Percentiles rank a stretch among this genome's conserved stretches.
Evolutionary conservation across 30 jellyfish, hydroid and myxozoan genomes (phyloP).

Genomic region (Hydractinia echinata): DNA sequence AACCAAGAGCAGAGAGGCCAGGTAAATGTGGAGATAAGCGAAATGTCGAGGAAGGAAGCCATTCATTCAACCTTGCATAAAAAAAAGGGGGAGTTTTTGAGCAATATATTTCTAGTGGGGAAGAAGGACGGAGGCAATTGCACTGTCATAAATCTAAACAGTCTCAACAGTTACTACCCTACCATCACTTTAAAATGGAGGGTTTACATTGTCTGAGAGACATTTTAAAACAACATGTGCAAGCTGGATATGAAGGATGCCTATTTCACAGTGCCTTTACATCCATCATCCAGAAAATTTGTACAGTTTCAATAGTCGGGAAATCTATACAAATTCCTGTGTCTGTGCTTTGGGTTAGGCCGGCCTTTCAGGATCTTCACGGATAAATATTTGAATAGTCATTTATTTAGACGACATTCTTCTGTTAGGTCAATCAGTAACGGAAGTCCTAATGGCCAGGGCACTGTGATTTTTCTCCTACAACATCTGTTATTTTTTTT

Average conservation of each 20-base stretch:
- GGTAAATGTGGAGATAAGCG: conserved; percentile 3
- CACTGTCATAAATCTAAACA: background rate
- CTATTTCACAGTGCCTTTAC: conserved; percentile 27
- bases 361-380: conserved; percentile 22
- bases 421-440: conserved; percentile 3
- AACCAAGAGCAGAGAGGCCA: conserved; percentile 7
- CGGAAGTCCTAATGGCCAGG: conserved; percentile 8
- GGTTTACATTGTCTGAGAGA: background rate
- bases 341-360: conserved; percentile 48
- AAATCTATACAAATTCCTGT: conserved; percentile 26
- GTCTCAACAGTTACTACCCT: conserved; percentile 7
- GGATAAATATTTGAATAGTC: conserved; percentile 19
- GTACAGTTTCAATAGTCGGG: conserved; percentile 32
- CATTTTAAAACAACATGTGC: conserved; percentile 26
- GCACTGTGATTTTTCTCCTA: conserved; percentile 1
- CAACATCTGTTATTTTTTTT: conserved; percentile 6
- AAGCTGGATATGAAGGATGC: conserved; percentile 42
- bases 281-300: conserved; percentile 16
- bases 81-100: background rate
- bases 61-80: background rate
- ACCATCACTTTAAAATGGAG: conserved; percentile 11
- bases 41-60: conserved; percentile 5
- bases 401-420: conserved; percentile 30
- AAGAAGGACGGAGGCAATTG: conserved; percentile 11
- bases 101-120: background rate